A percentile compares a stretch with the other conserved stretches of the same genome.
Evolutionary conservation across 2,888 invertebrate genomes (phyloP).

Genomic region (Drosophila neonasuta): DNA sequence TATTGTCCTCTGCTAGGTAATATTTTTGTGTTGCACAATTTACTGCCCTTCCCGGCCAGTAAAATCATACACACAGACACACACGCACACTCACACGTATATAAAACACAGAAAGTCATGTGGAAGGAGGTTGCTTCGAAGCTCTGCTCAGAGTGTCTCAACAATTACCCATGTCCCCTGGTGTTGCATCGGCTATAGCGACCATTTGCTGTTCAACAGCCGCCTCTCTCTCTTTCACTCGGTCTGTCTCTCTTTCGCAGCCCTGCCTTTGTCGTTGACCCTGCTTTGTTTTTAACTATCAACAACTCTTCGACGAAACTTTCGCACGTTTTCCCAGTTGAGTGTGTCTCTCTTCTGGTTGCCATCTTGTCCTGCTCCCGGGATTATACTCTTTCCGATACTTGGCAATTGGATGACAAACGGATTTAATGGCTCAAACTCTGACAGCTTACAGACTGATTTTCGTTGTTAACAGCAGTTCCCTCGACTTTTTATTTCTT

Average conservation of each 20-base stretch:
- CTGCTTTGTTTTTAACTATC: conserved; percentile 64
- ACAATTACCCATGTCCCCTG: conserved; percentile 74
- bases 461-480: not conserved
- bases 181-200: conserved; percentile 33
- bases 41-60: conserved; percentile 71
- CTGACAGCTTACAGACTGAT: conserved; percentile 7
- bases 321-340: conserved; percentile 54
- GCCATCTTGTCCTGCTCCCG: conserved; percentile 13
- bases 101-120: not conserved
- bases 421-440: conserved; percentile 24
- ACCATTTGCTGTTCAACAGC: conserved; percentile 36
- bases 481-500: not conserved
- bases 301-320: conserved; percentile 64
- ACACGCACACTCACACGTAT: conserved; percentile 7
- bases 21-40: conserved; percentile 76
- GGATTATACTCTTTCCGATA: conserved; percentile 24
- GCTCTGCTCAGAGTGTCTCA: conserved; percentile 65
- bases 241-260: not conserved
- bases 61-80: conserved; percentile 37
- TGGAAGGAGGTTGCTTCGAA: conserved; percentile 22
- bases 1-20: conserved; percentile 71
- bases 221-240: not conserved
- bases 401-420: conserved; percentile 34
- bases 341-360: conserved; percentile 20
- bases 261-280: conserved; percentile 20